These are phyloP conservation scores for Alligator mississippiensis DNA, from an alignment of 2,113 vertebrate genomes.

Conservation along the genomic window DNA sequence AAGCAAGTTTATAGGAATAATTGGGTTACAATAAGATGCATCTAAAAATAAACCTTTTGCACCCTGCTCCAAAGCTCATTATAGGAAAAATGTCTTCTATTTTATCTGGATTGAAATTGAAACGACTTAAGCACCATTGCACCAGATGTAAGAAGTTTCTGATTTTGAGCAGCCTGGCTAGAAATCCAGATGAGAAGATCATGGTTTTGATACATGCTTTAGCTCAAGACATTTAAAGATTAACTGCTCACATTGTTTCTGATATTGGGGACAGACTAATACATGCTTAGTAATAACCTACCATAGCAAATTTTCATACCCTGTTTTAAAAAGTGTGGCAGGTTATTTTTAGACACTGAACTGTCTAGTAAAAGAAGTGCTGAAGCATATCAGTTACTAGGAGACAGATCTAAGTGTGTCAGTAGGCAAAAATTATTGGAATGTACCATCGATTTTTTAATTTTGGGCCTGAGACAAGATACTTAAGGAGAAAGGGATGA, in stretches of 20 bases:
- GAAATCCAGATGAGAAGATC: not conserved
- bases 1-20: not conserved
- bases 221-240: not conserved
- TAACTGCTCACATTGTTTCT: not conserved
- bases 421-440: not conserved
- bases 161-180: not conserved
- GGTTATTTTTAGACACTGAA: not conserved
- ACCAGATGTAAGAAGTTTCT: not conserved
- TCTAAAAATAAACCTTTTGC: not conserved
- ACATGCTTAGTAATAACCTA: not conserved
- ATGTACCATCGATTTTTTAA: not conserved
- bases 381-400: not conserved
- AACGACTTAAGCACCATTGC: not conserved
- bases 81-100: not conserved
- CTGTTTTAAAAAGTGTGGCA: not conserved
- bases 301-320: not conserved
- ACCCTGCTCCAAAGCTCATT: not conserved
- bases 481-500: not conserved
- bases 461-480: not conserved
- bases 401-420: not conserved
- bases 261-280: not conserved
- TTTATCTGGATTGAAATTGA: not conserved
- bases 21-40: not conserved
- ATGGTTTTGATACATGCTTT: not conserved
- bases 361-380: not conserved